Conservation (phyloP, 2,888 invertebrate species). For the Drosophila longiperda region DNA sequence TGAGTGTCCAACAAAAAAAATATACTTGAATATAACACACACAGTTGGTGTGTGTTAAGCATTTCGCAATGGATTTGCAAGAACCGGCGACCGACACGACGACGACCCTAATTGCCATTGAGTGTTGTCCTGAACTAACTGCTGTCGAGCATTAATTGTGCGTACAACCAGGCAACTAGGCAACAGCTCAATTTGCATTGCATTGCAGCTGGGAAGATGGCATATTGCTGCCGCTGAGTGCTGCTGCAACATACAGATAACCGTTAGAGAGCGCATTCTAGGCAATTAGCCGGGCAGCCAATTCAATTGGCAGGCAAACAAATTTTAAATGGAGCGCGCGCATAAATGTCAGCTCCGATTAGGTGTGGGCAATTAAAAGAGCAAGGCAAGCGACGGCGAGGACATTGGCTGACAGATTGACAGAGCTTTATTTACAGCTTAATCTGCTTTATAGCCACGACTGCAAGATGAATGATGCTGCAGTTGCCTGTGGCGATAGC, state of each 20-base stretch:
- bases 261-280: conserved; percentile 71
- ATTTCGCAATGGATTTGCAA: conserved; percentile 66
- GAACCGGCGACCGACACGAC: conserved; percentile 56
- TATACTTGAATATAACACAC: conserved; percentile 41
- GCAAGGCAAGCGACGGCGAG: conserved; percentile 20
- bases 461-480: conserved; percentile 72
- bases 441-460: conserved; percentile 65
- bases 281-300: conserved; percentile 64
- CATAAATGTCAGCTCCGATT: conserved; percentile 79
- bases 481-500: conserved; percentile 64
- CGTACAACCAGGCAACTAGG: conserved; percentile 71
- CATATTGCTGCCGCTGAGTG: conserved; percentile 7
- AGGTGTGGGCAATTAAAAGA: conserved; percentile 74
- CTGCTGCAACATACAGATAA: conserved; percentile 12
- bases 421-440: conserved; percentile 76
- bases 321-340: conserved; percentile 74
- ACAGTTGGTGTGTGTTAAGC: conserved; percentile 12
- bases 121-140: conserved; percentile 72
- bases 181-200: conserved; percentile 78
- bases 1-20: conserved; percentile 54
- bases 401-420: conserved; percentile 62
- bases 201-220: conserved; percentile 49
- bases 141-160: conserved; percentile 78
- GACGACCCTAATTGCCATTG: conserved; percentile 80
- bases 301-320: conserved; percentile 49